phyloP scores from a whole-genome alignment of 2,113 vertebrate species.

The Rhinoptilus africanus region DNA sequence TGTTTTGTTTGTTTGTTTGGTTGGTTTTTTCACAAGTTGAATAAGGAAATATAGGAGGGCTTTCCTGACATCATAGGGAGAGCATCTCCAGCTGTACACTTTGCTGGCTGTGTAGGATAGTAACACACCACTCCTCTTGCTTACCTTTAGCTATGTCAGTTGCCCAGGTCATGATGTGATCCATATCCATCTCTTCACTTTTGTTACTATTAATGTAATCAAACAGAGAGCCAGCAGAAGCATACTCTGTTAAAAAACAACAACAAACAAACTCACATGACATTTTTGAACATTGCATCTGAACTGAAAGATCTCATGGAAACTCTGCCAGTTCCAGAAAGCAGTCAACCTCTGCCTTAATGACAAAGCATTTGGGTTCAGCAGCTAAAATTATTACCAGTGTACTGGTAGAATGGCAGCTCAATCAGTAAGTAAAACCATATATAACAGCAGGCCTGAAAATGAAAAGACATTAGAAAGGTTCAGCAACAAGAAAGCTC shows the following conservation, averaged over 20 bases:
- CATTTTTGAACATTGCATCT: neutral
- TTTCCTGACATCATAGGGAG: neutral
- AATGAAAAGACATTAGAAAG: neutral
- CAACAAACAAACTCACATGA: conserved; percentile 21
- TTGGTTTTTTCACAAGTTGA: neutral
- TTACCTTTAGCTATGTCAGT: conserved; percentile 97
- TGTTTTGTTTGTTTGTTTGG: neutral
- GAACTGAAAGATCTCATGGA: neutral
- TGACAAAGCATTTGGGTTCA: neutral
- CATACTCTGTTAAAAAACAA: conserved; percentile 85
- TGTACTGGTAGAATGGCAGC: neutral
- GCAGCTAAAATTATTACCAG: neutral
- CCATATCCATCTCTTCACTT: conserved; percentile 96
- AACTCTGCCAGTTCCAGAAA: neutral
- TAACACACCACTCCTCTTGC: neutral
- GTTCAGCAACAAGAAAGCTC: neutral
- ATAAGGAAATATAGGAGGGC: neutral
- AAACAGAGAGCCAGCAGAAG: conserved; percentile 90
- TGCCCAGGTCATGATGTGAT: conserved; percentile 97
- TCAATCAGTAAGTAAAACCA: neutral
- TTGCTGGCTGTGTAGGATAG: neutral
- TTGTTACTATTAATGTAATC: conserved; percentile 94
- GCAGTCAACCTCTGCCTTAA: neutral
- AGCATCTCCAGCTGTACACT: neutral
- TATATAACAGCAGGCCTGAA: neutral